Conservation (phyloP, 2,113 vertebrate genomes). For the Ptilorrhoa leucosticta region DNA sequence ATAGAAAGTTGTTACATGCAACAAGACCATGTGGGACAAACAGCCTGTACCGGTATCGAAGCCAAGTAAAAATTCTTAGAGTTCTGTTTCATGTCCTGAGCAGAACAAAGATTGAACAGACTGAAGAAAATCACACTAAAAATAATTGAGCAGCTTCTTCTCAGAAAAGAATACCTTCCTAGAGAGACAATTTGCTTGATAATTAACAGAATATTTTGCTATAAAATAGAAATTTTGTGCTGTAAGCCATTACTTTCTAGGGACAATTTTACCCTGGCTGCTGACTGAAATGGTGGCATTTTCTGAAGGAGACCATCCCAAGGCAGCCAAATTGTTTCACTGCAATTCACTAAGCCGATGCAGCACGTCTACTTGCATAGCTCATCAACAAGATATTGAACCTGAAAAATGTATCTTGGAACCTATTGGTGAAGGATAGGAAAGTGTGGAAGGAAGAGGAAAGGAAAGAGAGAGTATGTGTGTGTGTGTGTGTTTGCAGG, state of each 20-base stretch:
- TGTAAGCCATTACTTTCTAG: background rate
- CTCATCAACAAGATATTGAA: background rate
- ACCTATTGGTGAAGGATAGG: background rate
- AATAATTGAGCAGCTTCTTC: background rate
- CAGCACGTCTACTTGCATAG: background rate
- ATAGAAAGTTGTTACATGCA: background rate
- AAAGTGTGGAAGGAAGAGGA: background rate
- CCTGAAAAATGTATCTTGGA: no score
- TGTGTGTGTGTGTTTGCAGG: fast-evolving
- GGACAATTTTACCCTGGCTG: background rate
- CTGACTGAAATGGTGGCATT: background rate
- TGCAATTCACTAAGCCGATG: background rate
- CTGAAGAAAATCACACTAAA: background rate
- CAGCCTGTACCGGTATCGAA: background rate
- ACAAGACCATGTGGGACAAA: background rate
- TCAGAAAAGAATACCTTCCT: background rate
- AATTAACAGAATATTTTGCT: background rate
- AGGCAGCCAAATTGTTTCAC: background rate
- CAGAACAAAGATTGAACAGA: background rate
- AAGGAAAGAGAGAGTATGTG: background rate
- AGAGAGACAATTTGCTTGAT: background rate
- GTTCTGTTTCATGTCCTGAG: background rate
- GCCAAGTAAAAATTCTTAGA: background rate
- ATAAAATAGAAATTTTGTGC: background rate
- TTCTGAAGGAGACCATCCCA: background rate